Evolutionary conservation across 37 sponge, comb jelly and placozoan genomes (phyloP).

Genomic region (Beroe forskalii): DNA sequence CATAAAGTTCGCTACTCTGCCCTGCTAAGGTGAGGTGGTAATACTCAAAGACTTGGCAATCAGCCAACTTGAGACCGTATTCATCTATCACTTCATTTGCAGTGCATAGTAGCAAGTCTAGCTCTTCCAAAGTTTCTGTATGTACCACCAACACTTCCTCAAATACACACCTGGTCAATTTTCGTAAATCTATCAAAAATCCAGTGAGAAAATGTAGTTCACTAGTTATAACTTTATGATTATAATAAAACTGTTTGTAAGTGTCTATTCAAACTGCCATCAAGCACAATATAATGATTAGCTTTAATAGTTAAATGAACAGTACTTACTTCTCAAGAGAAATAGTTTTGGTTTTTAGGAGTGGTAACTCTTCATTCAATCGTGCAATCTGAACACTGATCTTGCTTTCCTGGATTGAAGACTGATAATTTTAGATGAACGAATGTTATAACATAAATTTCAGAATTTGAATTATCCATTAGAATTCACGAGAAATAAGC

Average conservation of each 20-base stretch:
- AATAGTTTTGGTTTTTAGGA: conserved; percentile 13
- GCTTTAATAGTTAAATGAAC: too few species aligned
- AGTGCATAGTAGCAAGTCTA: conserved; percentile 13
- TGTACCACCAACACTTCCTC: conserved; percentile 46
- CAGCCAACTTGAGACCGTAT: neutral
- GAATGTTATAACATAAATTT: too few species aligned
- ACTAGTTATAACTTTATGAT: neutral
- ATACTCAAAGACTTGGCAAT: neutral
- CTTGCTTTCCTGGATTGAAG: conserved; percentile 7
- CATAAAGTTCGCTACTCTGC: neutral
- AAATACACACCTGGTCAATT: conserved; percentile 12
- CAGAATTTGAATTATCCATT: too few species aligned
- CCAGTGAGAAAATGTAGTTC: too few species aligned
- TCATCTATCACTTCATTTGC: conserved; percentile 29
- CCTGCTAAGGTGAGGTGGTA: conserved; percentile 22
- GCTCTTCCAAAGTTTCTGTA: conserved; percentile 20
- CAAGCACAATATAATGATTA: too few species aligned
- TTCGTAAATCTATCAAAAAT: too few species aligned
- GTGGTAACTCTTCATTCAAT: conserved; percentile 27
- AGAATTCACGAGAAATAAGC: too few species aligned
- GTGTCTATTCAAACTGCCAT: neutral
- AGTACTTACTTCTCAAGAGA: neutral
- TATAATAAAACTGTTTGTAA: neutral
- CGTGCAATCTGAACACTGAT: conserved; percentile 34
- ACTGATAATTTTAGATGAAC: too few species aligned